A percentile compares a stretch with the other conserved stretches of the same genome.
These are phyloP conservation scores for Lasioglossum figueresi DNA, from an alignment of 2,888 invertebrate genomes.

Conservation along the genomic window DNA sequence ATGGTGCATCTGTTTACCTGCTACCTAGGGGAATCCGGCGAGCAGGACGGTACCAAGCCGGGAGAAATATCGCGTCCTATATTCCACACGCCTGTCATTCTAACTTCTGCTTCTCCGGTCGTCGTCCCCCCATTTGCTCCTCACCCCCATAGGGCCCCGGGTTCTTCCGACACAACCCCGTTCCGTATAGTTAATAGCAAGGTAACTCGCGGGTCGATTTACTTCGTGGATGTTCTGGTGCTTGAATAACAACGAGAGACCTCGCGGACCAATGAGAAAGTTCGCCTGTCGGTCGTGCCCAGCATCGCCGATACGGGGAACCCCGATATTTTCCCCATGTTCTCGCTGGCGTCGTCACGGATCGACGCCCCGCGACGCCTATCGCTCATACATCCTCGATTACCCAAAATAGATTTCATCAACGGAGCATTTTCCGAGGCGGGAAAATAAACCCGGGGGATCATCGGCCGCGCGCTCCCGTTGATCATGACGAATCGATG, in stretches of 20 bases:
- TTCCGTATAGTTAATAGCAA: conserved; percentile 56
- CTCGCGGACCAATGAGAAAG: conserved; percentile 48
- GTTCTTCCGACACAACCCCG: conserved; percentile 5
- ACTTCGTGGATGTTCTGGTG: conserved; percentile 43
- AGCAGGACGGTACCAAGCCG: conserved; percentile 4
- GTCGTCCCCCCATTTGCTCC: neutral
- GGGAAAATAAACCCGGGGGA: conserved; percentile 58
- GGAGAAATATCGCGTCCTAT: conserved; percentile 49
- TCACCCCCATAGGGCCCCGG: neutral
- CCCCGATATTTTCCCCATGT: conserved; percentile 58
- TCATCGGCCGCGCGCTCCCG: conserved; percentile 32
- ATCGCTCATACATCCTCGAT: conserved; percentile 76
- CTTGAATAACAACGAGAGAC: conserved; percentile 44
- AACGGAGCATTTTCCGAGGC: conserved; percentile 69
- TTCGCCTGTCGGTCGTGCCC: conserved; percentile 26
- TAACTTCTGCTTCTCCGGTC: conserved; percentile 36
- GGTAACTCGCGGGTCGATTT: conserved; percentile 50
- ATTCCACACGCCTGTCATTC: conserved; percentile 35
- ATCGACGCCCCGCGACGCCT: conserved; percentile 44
- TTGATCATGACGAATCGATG: conserved; percentile 80
- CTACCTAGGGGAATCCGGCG: conserved; percentile 27
- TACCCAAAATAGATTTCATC: conserved; percentile 79
- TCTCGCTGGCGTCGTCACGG: conserved; percentile 40
- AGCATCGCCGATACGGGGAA: conserved; percentile 16
- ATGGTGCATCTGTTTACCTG: conserved; percentile 53